Conservation (phyloP, 2,888 invertebrate species). For the Cerastis rubricosa region DNA sequence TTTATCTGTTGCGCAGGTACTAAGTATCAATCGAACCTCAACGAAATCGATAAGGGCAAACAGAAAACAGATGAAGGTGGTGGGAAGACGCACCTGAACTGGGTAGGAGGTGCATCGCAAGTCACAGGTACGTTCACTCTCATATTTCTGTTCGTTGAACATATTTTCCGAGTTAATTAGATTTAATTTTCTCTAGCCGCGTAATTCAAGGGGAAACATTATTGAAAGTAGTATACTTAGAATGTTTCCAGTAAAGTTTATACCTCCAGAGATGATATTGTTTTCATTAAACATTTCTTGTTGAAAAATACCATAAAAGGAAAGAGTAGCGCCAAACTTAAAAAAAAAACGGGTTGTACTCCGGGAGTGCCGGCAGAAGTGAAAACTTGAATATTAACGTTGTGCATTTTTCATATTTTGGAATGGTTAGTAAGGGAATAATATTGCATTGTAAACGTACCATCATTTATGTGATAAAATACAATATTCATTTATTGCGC, state of each 20-base stretch:
- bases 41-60: slow-evolving; percentile 95
- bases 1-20: slow-evolving; percentile 90
- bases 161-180: slow-evolving; percentile 1
- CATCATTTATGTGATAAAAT: too few species aligned
- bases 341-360: too few species aligned
- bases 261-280: neutral
- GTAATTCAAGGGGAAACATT: neutral
- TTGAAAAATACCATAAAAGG: neutral
- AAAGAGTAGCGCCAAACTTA: neutral
- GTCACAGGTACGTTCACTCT: slow-evolving; percentile 81
- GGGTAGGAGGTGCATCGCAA: slow-evolving; percentile 89
- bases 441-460: too few species aligned
- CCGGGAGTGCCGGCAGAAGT: too few species aligned
- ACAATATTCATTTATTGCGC: too few species aligned
- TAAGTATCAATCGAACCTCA: slow-evolving; percentile 94
- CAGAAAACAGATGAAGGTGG: slow-evolving; percentile 93
- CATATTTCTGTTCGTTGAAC: neutral
- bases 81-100: slow-evolving; percentile 89
- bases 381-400: too few species aligned
- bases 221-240: neutral
- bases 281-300: too few species aligned
- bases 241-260: neutral
- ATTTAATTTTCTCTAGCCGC: neutral
- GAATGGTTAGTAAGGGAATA: too few species aligned
- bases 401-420: too few species aligned